These are phyloP conservation scores for Pantherophis alleghaniensis DNA, from an alignment of 2,797 vertebrate genomes.

Conservation along the genomic window DNA sequence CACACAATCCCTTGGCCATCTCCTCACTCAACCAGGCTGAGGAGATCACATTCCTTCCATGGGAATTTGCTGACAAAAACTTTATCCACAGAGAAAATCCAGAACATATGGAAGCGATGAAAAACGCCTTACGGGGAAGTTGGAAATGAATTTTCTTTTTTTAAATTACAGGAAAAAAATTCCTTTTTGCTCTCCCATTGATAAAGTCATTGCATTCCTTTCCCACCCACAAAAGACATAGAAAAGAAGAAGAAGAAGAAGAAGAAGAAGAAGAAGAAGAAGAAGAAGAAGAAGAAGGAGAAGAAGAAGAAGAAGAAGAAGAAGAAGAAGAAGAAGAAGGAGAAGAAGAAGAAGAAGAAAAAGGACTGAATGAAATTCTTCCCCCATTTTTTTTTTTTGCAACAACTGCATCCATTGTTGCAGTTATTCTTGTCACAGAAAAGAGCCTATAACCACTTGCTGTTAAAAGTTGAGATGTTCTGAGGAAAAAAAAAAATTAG, in stretches of 20 bases:
- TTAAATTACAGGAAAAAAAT: background rate
- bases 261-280: background rate
- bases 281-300: fast-evolving
- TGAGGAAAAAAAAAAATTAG: background rate
- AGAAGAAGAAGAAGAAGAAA: too few relatives aligned
- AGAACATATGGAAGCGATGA: background rate
- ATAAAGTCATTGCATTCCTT: background rate
- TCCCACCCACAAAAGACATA: background rate
- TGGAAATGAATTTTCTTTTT: background rate
- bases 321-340: fast-evolving
- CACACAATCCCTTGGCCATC: background rate
- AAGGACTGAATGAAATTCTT: background rate
- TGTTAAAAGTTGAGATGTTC: background rate
- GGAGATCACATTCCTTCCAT: background rate
- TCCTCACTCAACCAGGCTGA: background rate
- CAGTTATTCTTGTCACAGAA: background rate
- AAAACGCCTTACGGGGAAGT: background rate
- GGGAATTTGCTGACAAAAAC: background rate
- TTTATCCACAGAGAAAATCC: background rate
- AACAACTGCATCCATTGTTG: background rate
- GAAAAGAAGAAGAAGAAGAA: background rate
- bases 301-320: fast-evolving
- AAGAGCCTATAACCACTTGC: background rate
- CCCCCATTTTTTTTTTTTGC: background rate
- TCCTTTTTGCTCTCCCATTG: background rate